phyloP scores from a whole-genome alignment of 2,797 vertebrate genomes.

The Cossypha polioptera region DNA sequence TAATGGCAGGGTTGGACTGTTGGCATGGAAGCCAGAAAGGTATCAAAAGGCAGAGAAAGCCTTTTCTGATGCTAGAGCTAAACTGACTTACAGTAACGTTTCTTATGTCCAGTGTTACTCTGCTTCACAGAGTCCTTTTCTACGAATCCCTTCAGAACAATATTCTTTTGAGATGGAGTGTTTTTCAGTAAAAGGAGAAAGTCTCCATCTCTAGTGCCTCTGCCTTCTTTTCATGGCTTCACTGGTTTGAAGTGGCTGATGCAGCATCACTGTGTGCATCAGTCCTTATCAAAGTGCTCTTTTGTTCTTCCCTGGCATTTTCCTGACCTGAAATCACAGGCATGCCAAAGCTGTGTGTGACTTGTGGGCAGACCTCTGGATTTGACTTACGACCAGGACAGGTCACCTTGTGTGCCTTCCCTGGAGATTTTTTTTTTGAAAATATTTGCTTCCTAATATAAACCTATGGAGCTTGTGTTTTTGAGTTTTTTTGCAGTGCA shows the following conservation, averaged over 20 bases:
- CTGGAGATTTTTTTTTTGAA: neutral
- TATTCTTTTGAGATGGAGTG: neutral
- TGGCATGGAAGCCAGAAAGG: neutral
- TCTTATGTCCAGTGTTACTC: neutral
- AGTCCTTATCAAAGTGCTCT: neutral
- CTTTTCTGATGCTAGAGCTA: neutral
- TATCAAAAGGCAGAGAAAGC: neutral
- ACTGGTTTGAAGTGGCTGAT: neutral
- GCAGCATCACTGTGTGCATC: neutral
- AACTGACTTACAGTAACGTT: neutral
- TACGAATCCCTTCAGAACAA: neutral
- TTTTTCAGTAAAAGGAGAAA: neutral
- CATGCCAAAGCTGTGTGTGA: fast-evolving
- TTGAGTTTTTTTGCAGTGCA: neutral
- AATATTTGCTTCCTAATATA: neutral
- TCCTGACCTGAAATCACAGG: neutral
- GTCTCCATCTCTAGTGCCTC: neutral
- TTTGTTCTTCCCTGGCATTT: neutral
- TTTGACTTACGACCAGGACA: neutral
- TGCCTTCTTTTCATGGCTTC: neutral
- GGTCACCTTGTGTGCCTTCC: neutral
- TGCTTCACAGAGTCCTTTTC: neutral
- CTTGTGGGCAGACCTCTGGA: fast-evolving
- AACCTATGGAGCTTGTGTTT: neutral
- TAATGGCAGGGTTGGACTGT: neutral